These are phyloP conservation scores for Gastrophryne carolinensis DNA, from an alignment of 2,797 vertebrate genomes.

Conservation along the genomic window DNA sequence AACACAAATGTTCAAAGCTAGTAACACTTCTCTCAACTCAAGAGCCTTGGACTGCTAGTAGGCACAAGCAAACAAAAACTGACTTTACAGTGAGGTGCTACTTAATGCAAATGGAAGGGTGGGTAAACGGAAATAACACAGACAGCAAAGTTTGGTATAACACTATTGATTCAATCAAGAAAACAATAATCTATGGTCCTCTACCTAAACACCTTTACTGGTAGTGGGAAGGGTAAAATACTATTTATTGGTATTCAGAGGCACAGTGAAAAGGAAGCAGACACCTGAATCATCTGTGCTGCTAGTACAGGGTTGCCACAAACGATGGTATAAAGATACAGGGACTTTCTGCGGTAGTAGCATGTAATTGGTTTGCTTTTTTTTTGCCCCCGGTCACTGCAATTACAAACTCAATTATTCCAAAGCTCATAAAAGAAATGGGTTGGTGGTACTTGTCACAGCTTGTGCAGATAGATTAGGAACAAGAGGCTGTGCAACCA, in stretches of 20 bases:
- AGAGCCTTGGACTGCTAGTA: not conserved
- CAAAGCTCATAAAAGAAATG: conserved; percentile 49
- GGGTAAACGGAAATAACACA: conserved; percentile 17
- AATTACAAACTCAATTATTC: conserved; percentile 32
- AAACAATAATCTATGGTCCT: conserved; percentile 27
- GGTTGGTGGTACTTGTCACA: conserved; percentile 66
- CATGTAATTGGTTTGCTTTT: conserved; percentile 23
- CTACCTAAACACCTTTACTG: conserved; percentile 14
- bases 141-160: conserved; percentile 28
- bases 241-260: conserved; percentile 48
- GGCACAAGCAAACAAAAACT: conserved; percentile 27
- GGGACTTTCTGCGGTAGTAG: conserved; percentile 43
- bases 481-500: conserved; percentile 1
- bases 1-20: conserved; percentile 2
- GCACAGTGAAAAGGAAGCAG: conserved; percentile 40
- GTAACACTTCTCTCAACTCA: not conserved
- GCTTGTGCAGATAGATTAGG: conserved; percentile 15
- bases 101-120: conserved; percentile 20
- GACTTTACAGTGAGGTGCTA: conserved; percentile 12
- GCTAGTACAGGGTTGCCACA: conserved; percentile 40
- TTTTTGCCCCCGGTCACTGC: conserved; percentile 29
- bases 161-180: conserved; percentile 34
- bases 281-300: conserved; percentile 6
- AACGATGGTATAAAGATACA: conserved; percentile 29
- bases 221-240: conserved; percentile 25